phyloP scores from a whole-genome alignment of 2,797 vertebrate species.

The Picus viridis region DNA sequence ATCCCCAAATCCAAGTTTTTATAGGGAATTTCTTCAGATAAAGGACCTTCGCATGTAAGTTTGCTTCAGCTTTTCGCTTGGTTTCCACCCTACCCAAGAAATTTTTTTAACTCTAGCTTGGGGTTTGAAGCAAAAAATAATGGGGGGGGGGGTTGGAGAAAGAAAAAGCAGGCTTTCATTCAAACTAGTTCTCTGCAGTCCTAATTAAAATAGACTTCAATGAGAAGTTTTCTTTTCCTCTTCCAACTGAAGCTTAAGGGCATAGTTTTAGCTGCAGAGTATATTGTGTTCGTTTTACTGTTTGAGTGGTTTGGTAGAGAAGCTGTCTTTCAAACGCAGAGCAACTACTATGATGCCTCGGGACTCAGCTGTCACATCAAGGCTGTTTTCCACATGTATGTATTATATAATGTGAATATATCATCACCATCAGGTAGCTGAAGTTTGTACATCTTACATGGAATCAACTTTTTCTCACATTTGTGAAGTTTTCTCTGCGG shows the following conservation, averaged over 20 bases:
- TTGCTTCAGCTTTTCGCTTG: slow-evolving; percentile 42
- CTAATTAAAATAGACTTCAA: slow-evolving; percentile 81
- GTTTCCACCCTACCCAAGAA: slow-evolving; percentile 53
- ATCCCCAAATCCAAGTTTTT: slow-evolving; percentile 56
- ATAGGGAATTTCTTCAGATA: slow-evolving; percentile 44
- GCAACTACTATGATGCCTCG: slow-evolving; percentile 64
- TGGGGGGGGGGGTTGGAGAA: too few species aligned
- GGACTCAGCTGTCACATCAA: slow-evolving; percentile 78
- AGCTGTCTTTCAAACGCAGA: slow-evolving; percentile 73
- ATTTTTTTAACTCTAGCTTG: slow-evolving; percentile 62
- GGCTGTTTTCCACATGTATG: slow-evolving; percentile 63
- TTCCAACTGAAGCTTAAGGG: slow-evolving; percentile 76
- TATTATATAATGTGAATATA: slow-evolving; percentile 64
- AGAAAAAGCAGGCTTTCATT: slow-evolving; percentile 27
- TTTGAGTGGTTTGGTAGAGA: slow-evolving; percentile 75
- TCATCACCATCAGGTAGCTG: slow-evolving; percentile 51
- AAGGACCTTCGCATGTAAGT: slow-evolving; percentile 47
- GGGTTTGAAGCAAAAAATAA: slow-evolving; percentile 12
- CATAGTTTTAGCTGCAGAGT: slow-evolving; percentile 71
- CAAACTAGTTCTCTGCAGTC: slow-evolving; percentile 67
- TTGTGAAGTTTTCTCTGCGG: neutral
- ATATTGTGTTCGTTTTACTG: slow-evolving; percentile 78
- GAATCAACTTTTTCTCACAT: slow-evolving; percentile 41
- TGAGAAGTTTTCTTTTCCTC: slow-evolving; percentile 73
- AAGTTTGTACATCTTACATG: slow-evolving; percentile 62